phyloP scores from a whole-genome alignment of 2,888 invertebrate genomes.

The Hirtodrosophila cameraria region DNA sequence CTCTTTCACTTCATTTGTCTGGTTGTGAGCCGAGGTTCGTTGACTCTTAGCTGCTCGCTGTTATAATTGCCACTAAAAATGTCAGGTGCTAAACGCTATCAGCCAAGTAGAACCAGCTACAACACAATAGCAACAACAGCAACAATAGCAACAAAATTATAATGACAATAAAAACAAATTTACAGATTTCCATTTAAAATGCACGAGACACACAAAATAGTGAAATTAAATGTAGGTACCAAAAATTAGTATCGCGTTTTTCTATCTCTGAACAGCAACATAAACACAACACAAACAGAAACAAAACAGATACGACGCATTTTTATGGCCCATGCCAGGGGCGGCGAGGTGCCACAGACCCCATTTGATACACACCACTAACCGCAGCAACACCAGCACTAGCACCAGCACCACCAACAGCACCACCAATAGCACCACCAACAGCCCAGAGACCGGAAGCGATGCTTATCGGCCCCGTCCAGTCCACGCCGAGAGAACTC shows the following conservation, averaged over 20 bases:
- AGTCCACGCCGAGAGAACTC: conserved; percentile 31
- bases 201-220: conserved; percentile 43
- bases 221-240: conserved; percentile 73
- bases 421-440: conserved; percentile 12
- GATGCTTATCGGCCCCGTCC: conserved; percentile 69
- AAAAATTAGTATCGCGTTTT: conserved; percentile 73
- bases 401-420: conserved; percentile 12
- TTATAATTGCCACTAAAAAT: conserved; percentile 78
- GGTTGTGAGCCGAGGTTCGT: conserved; percentile 52
- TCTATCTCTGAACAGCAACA: conserved; percentile 50
- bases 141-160: conserved; percentile 63
- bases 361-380: conserved; percentile 82
- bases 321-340: conserved; percentile 46
- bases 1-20: conserved; percentile 19
- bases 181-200: conserved; percentile 75
- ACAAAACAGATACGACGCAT: conserved; percentile 64
- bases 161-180: conserved; percentile 78
- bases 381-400: conserved; percentile 51
- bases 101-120: conserved; percentile 75
- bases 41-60: conserved; percentile 56
- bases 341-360: conserved; percentile 76
- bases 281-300: conserved; percentile 38
- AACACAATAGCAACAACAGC: conserved; percentile 30
- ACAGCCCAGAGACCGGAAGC: conserved; percentile 65
- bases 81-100: conserved; percentile 81